A percentile compares a stretch with the other conserved stretches of the same genome.
Evolutionary conservation across 2,797 vertebrate species (phyloP).

Genomic region (Podarcis lilfordi): DNA sequence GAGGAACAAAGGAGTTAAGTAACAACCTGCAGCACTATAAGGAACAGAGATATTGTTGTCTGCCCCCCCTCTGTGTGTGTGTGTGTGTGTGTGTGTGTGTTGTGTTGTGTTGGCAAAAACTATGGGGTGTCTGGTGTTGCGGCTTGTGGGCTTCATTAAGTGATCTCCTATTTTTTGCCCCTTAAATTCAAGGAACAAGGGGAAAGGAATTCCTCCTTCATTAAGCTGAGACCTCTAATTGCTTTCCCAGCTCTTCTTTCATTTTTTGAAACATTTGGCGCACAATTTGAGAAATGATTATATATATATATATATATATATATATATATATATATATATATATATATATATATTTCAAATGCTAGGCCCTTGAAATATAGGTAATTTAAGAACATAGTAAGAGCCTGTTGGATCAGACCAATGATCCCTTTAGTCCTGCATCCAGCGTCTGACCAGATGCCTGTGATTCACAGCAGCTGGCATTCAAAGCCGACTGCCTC

Average conservation of each 20-base stretch:
- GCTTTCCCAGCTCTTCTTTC: neutral
- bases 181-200: neutral
- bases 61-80: too few relatives aligned
- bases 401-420: too few relatives aligned
- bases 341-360: too few relatives aligned
- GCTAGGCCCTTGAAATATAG: neutral
- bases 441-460: too few relatives aligned
- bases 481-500: too few relatives aligned
- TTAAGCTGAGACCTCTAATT: neutral
- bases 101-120: neutral
- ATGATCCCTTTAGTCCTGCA: too few relatives aligned
- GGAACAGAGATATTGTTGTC: too few relatives aligned
- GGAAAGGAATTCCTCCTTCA: neutral
- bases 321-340: too few relatives aligned
- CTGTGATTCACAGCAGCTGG: too few relatives aligned
- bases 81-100: neutral
- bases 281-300: neutral
- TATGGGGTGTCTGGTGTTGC: neutral
- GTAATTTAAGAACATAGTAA: neutral
- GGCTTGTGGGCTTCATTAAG: neutral
- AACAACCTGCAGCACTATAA: neutral
- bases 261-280: neutral
- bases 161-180: too few relatives aligned
- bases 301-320: too few relatives aligned
- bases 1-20: neutral